Evolutionary conservation across 2,113 vertebrate species (phyloP).

Genomic region (Vidua chalybeata): DNA sequence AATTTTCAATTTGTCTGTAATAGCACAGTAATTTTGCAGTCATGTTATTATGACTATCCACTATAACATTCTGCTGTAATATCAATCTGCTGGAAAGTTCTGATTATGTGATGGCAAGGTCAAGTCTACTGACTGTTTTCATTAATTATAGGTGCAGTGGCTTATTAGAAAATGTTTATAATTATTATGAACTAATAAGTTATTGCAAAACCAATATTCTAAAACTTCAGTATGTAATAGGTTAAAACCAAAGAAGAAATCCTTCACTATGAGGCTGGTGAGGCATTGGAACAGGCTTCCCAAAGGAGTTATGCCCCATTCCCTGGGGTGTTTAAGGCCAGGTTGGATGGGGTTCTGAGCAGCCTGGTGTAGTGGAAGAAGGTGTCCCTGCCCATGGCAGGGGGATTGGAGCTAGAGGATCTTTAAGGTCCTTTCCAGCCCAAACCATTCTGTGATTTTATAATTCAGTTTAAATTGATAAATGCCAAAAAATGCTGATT

Average conservation of each 20-base stretch:
- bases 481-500: not conserved
- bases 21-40: not conserved
- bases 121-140: not conserved
- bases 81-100: not conserved
- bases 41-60: not conserved
- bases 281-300: not conserved
- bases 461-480: not conserved
- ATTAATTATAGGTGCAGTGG: not conserved
- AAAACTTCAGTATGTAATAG: not conserved
- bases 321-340: not conserved
- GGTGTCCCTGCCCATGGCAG: not conserved
- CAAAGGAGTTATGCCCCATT: not conserved
- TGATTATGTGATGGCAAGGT: not conserved
- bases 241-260: not conserved
- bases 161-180: not conserved
- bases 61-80: not conserved
- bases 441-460: not conserved
- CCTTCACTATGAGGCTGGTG: not conserved
- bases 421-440: not conserved
- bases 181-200: not conserved
- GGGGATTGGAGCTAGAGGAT: not conserved
- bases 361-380: not conserved
- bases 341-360: not conserved
- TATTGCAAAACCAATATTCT: not conserved
- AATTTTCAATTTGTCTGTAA: not conserved